Evolutionary conservation across 2,113 vertebrate species (phyloP).

Genomic region (Miniopterus natalensis): DNA sequence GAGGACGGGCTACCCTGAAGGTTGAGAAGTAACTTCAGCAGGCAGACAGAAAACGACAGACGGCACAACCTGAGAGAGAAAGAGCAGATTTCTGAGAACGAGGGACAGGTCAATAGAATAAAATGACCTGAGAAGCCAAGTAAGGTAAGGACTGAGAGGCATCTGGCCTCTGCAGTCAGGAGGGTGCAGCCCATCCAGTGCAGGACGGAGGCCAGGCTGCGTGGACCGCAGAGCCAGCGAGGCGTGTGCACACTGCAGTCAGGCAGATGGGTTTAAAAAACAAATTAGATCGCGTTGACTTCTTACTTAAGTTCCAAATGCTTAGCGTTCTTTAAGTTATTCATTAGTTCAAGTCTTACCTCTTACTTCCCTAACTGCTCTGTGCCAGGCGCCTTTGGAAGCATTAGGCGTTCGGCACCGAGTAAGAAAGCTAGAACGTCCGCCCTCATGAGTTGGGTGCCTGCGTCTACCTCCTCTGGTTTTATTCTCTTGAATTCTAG

Average conservation of each 20-base stretch:
- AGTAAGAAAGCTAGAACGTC: background rate
- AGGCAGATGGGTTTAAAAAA: background rate
- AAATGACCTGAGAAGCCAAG: background rate
- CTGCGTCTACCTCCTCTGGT: background rate
- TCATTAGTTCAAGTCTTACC: background rate
- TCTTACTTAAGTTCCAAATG: conserved; percentile 20
- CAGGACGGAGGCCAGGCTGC: background rate
- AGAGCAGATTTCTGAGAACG: background rate
- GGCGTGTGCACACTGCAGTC: accelerated
- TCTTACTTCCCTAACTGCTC: background rate
- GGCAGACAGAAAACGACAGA: background rate
- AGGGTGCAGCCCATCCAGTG: background rate
- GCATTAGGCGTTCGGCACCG: background rate
- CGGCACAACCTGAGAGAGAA: background rate
- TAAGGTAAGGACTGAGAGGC: background rate
- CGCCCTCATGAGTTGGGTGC: background rate
- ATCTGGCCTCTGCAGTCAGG: background rate
- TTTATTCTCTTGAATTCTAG: background rate
- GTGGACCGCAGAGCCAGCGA: background rate
- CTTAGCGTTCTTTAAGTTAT: background rate
- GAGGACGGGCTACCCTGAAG: background rate
- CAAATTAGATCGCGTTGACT: background rate
- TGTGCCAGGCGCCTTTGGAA: background rate
- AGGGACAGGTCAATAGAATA: background rate
- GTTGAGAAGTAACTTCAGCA: background rate